Percentiles rank a stretch among this genome's conserved stretches.
phyloP scores from a whole-genome alignment of 2,797 vertebrate genomes.

The Anguilla megastoma region DNA sequence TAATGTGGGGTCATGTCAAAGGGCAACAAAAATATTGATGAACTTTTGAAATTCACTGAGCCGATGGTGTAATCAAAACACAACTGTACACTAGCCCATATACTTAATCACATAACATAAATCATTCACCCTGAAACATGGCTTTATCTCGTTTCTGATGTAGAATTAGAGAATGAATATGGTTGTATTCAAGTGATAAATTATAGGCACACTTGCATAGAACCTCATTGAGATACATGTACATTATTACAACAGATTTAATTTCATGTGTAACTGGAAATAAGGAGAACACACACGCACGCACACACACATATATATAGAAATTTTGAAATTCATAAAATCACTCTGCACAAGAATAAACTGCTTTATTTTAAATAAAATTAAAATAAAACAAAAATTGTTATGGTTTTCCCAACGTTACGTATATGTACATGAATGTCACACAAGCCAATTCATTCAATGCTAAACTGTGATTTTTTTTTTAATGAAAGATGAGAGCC shows the following conservation, averaged over 20 bases:
- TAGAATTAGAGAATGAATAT: background rate
- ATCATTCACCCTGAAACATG: slow-evolving; percentile 11
- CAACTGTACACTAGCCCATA: slow-evolving; percentile 62
- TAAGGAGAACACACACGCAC: background rate
- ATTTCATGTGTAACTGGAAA: background rate
- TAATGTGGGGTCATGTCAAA: slow-evolving; percentile 89
- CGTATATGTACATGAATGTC: no score
- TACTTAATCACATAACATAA: slow-evolving; percentile 14
- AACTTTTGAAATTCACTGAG: slow-evolving; percentile 78
- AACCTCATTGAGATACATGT: background rate
- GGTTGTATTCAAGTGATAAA: background rate
- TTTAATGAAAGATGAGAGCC: background rate
- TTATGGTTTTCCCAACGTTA: no score
- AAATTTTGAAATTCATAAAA: no score
- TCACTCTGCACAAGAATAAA: no score
- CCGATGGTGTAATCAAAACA: slow-evolving; percentile 57
- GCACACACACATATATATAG: no score
- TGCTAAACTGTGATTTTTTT: background rate
- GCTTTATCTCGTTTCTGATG: slow-evolving; percentile 4
- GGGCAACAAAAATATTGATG: slow-evolving; percentile 90
- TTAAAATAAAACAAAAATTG: no score
- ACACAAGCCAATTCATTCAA: background rate
- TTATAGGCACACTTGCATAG: background rate
- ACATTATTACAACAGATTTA: background rate
- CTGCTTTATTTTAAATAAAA: no score